Evolutionary conservation across 2,113 vertebrate genomes (phyloP).

Genomic region (Hucho hucho): DNA sequence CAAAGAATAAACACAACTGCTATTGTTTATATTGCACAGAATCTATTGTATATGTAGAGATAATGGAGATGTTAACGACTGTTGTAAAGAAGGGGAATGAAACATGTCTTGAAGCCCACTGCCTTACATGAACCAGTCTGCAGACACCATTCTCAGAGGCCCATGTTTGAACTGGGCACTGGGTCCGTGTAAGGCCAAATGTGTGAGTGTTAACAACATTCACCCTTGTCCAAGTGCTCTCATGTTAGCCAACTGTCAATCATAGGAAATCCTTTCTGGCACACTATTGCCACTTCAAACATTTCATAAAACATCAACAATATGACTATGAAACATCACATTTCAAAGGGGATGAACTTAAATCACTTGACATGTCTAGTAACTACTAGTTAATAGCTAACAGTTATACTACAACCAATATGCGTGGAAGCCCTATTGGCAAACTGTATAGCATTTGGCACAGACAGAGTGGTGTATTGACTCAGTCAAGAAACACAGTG

Average conservation of each 20-base stretch:
- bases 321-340: too few relatives aligned
- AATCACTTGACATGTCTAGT: too few relatives aligned
- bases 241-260: slow-evolving; percentile 3
- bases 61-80: background rate
- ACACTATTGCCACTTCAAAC: background rate
- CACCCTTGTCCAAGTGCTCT: background rate
- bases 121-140: background rate
- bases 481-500: background rate
- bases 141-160: background rate
- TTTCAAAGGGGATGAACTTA: too few relatives aligned
- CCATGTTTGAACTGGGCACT: background rate
- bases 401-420: too few relatives aligned
- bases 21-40: slow-evolving; percentile 20
- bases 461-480: background rate
- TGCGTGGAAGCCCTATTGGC: background rate
- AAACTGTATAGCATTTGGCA: background rate
- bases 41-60: slow-evolving; percentile 18
- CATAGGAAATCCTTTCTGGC: background rate
- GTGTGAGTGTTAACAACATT: background rate
- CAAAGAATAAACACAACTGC: slow-evolving; percentile 19
- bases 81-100: slow-evolving; percentile 1
- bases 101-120: slow-evolving; percentile 1
- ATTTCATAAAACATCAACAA: background rate
- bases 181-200: background rate
- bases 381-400: too few relatives aligned